A percentile compares a stretch with the other conserved stretches of the same genome.
Evolutionary conservation across 1,140 invertebrate genomes (phyloP).

Genomic region (Apis cerana): DNA sequence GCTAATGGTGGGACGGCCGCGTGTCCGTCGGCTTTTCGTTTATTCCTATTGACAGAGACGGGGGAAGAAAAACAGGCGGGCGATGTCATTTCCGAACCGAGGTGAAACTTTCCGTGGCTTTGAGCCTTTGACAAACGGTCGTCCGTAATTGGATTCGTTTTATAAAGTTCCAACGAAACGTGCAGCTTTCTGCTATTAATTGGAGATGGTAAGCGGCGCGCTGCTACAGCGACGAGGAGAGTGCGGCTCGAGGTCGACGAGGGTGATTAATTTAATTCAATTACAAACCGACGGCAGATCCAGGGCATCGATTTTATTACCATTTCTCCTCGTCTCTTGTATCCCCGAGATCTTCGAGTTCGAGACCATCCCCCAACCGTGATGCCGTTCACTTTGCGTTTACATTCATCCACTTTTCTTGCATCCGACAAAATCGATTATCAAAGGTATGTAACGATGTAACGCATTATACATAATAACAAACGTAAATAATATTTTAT

Average conservation of each 20-base stretch:
- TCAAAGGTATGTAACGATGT: neutral
- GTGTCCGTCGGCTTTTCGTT: constrained; percentile 11
- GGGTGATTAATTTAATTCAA: constrained; percentile 71
- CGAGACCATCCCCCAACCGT: neutral
- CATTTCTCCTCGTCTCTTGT: constrained; percentile 37
- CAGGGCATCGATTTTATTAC: constrained; percentile 70
- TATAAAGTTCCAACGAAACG: constrained; percentile 70
- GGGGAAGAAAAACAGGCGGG: constrained; percentile 43
- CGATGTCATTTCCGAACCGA: constrained; percentile 50
- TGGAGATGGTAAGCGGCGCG: constrained; percentile 60
- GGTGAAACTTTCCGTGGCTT: constrained; percentile 59
- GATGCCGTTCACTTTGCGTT: neutral
- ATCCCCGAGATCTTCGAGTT: constrained; percentile 43
- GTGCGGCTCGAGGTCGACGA: constrained; percentile 46
- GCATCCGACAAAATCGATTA: neutral
- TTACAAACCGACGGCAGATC: constrained; percentile 65
- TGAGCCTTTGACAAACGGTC: constrained; percentile 67
- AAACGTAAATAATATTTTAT: neutral
- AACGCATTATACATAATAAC: neutral
- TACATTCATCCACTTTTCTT: neutral
- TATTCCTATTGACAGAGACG: constrained; percentile 41
- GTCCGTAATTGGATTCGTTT: constrained; percentile 68
- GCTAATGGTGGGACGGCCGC: neutral
- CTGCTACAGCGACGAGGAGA: constrained; percentile 31
- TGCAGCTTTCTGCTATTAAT: constrained; percentile 64